Conservation (phyloP, 1,140 invertebrate genomes). For the Ridgeia piscesae region DNA sequence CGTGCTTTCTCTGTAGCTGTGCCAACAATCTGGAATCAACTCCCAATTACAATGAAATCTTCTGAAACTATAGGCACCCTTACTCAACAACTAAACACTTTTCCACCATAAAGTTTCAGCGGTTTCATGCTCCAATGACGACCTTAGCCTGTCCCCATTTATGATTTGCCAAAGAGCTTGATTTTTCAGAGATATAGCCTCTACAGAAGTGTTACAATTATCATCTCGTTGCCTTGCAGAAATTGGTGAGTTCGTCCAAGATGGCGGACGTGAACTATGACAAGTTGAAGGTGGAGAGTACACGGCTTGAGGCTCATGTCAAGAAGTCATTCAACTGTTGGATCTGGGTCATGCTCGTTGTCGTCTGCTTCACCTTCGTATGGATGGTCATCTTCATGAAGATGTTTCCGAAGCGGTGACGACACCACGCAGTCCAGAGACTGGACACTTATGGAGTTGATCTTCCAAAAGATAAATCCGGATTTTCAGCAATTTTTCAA, state of each 20-base stretch:
- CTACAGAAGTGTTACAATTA: no score
- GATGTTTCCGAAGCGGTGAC: conserved; percentile 61
- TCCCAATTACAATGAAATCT: no score
- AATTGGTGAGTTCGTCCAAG: conserved; percentile 73
- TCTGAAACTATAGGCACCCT: no score
- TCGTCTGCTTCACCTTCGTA: conserved; percentile 83
- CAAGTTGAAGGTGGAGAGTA: conserved; percentile 77
- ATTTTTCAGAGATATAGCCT: no score
- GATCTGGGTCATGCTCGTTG: conserved; percentile 84
- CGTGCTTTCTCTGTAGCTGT: no score
- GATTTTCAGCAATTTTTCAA: background rate
- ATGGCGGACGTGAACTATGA: conserved; percentile 76
- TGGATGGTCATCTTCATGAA: conserved; percentile 86
- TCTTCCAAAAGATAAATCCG: no score
- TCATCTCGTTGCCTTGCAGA: conserved; percentile 56
- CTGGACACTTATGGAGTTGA: background rate
- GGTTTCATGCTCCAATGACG: no score
- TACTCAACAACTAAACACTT: no score
- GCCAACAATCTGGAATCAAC: no score
- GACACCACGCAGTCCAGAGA: background rate
- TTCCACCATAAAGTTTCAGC: no score
- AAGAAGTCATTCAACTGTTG: conserved; percentile 80
- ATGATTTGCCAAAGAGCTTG: no score
- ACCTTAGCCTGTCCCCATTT: no score
- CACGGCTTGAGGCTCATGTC: conserved; percentile 80